Evolutionary conservation across 2,113 vertebrate species (phyloP).

Genomic region (Pygoscelis antarcticus): DNA sequence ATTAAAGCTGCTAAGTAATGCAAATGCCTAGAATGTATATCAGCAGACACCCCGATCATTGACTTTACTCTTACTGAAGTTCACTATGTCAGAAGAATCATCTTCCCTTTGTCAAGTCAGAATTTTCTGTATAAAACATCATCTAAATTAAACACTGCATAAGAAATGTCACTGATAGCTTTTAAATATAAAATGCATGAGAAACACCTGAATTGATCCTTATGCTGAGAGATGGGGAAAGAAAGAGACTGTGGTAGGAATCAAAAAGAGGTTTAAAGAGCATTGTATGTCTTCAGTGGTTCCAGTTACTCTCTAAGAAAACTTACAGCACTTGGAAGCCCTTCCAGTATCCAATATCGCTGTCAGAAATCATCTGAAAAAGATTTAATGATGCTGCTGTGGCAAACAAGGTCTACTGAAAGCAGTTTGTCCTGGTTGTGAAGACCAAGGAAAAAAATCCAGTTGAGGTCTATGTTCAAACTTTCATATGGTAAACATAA

Average conservation of each 20-base stretch:
- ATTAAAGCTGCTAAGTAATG: neutral
- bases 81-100: neutral
- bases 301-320: neutral
- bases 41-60: fast-evolving
- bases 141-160: neutral
- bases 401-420: neutral
- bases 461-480: neutral
- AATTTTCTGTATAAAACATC: neutral
- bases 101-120: neutral
- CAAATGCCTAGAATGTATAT: neutral
- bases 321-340: neutral
- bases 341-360: neutral
- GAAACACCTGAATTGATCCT: neutral
- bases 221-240: neutral
- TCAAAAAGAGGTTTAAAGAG: neutral
- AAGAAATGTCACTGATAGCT: neutral
- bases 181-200: neutral
- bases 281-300: neutral
- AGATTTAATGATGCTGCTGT: neutral
- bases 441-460: neutral
- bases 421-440: neutral
- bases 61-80: neutral
- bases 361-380: neutral
- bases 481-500: neutral
- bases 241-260: neutral